These are phyloP conservation scores for Protobothrops mucrosquamatus DNA, from an alignment of 2,113 vertebrate species.

Conservation along the genomic window DNA sequence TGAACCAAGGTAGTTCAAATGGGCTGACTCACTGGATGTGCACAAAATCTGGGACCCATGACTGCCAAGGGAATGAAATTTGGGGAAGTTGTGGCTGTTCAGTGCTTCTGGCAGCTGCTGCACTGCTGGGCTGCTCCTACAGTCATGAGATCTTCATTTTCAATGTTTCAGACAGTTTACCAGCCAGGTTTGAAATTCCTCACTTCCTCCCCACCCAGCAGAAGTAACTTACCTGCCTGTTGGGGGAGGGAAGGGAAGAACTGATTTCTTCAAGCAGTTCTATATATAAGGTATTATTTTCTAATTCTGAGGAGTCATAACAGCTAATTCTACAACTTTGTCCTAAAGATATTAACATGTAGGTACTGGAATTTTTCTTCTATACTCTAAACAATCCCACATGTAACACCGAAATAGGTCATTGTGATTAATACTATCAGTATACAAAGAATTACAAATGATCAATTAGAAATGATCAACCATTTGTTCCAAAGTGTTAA, in stretches of 20 bases:
- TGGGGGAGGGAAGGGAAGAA: neutral
- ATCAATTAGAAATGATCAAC: slow-evolving; percentile 38
- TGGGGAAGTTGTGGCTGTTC: neutral
- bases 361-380: neutral
- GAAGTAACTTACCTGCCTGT: neutral
- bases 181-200: neutral
- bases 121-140: neutral
- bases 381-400: slow-evolving; percentile 18
- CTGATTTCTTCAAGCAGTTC: neutral
- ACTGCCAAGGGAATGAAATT: neutral
- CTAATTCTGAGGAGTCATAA: neutral
- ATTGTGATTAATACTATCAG: slow-evolving; percentile 1
- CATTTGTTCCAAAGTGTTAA: slow-evolving; percentile 31
- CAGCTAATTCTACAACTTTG: neutral
- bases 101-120: neutral
- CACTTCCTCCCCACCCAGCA: neutral
- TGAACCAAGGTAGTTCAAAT: neutral
- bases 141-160: neutral
- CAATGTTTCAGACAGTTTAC: neutral
- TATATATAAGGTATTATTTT: neutral
- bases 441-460: neutral
- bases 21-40: neutral
- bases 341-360: neutral
- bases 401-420: slow-evolving; percentile 16
- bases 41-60: neutral